Evolutionary conservation across 23 tunicate genomes (phyloP).

Genomic region (Pegea sp.): DNA sequence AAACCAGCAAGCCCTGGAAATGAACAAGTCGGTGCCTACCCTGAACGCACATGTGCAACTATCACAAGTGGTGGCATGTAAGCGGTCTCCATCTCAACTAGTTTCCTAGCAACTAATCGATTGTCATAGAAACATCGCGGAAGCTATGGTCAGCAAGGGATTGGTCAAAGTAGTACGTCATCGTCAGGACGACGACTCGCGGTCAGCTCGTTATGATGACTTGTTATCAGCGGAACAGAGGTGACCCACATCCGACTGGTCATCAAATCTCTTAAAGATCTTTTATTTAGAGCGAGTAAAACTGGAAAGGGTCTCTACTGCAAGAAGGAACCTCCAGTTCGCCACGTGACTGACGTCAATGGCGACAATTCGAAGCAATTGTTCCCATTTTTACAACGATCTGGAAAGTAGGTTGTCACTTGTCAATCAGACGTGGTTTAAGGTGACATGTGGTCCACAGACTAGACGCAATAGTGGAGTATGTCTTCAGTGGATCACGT

Average conservation of each 20-base stretch:
- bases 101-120: no score
- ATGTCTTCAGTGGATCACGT: slow-evolving; percentile 92
- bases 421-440: no score
- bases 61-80: slow-evolving; percentile 60
- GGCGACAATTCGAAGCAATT: slow-evolving; percentile 77
- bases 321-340: slow-evolving; percentile 70
- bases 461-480: slow-evolving; percentile 91
- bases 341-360: slow-evolving; percentile 70
- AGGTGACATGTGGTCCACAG: no score
- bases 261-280: not conserved
- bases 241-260: slow-evolving; percentile 4
- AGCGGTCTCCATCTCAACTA: no score
- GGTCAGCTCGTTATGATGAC: slow-evolving; percentile 74
- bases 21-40: slow-evolving; percentile 37
- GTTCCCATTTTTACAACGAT: slow-evolving; percentile 77
- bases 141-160: slow-evolving; percentile 90
- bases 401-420: slow-evolving; percentile 38
- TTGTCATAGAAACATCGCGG: slow-evolving; percentile 71
- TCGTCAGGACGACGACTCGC: slow-evolving; percentile 76
- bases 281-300: slow-evolving; percentile 49
- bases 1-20: slow-evolving; percentile 31
- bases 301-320: slow-evolving; percentile 73
- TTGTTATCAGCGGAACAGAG: slow-evolving; percentile 89
- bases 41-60: slow-evolving; percentile 84
- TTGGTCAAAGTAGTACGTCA: slow-evolving; percentile 80